These are phyloP conservation scores for Myiozetetes cayanensis DNA, from an alignment of 2,113 vertebrate genomes.

Conservation along the genomic window DNA sequence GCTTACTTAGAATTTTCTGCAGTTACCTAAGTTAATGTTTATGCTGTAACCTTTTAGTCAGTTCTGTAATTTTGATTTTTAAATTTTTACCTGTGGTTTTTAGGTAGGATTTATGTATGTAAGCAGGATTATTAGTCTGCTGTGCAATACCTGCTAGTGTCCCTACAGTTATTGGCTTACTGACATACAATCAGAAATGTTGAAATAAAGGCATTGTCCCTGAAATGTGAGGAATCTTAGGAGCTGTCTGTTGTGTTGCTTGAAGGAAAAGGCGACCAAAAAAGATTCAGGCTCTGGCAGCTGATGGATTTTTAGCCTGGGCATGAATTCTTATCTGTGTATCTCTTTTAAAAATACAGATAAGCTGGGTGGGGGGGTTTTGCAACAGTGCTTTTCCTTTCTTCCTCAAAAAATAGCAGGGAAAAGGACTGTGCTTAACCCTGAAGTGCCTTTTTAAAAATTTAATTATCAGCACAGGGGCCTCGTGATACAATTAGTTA, in stretches of 20 bases:
- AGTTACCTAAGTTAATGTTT: background rate
- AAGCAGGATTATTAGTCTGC: background rate
- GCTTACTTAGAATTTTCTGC: background rate
- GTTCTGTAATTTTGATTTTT: background rate
- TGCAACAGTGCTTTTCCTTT: background rate
- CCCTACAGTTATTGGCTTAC: background rate
- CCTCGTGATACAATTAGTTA: background rate
- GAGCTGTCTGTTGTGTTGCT: background rate
- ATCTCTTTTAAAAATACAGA: background rate
- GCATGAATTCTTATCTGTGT: background rate
- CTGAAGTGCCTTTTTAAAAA: background rate
- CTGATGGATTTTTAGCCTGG: background rate
- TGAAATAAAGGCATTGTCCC: background rate
- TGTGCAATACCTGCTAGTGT: background rate
- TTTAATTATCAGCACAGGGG: background rate
- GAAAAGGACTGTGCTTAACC: background rate
- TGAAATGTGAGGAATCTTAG: background rate
- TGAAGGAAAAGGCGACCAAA: background rate
- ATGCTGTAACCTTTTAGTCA: background rate
- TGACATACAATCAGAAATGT: background rate
- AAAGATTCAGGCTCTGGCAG: background rate
- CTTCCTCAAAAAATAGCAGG: background rate
- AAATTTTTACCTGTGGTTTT: background rate
- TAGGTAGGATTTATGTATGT: background rate
- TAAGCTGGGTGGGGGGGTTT: background rate